Evolutionary conservation across 1,140 invertebrate genomes (phyloP), one percentile per base, ranked within the genome.

Genomic region (Diuraphis noxia): DNA sequence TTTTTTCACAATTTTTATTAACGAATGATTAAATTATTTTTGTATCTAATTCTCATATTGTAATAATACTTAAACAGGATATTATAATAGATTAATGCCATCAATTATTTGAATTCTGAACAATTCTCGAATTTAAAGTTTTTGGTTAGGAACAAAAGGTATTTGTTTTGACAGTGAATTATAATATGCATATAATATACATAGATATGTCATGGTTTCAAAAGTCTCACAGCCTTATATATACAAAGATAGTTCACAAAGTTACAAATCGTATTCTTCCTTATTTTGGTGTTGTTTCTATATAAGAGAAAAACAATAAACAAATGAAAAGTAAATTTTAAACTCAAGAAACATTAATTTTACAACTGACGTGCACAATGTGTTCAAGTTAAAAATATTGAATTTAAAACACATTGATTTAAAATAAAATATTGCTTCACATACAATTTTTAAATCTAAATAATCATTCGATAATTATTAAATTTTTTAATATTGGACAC

Each of bases 31-130:
- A 72, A 72, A 30, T n/a, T n/a, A 72, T 72, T 72, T n/a, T 72
- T 72, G 56, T n/a, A 63, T 63, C 30, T 63, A 72, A 63, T 72
- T 72, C 13, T 21, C 30, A n/a, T 72, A 72, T 72, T 34, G 13
- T 72, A 72, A 72, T 72, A 72, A 38, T 21, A 38, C 79, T 36
- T 40, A 25, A 38, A 23, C 38, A 38, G 10, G 21, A 40, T 13
- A 79, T 79, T 13, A 79, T 79, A 79, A 84, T 41, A n/a, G 41
- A 85, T 85, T 30, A 46, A 9, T 86, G 2, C 84, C 7, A 86
- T 49, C 84, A 49, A 49, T 86, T 86, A 49, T 86, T 86, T 49
- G 21, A 49, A 49, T 86, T 49, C n/a, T 41, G 19, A 49, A 86
- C 84, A 49, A 36, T 49, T 86, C n/a, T 49, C 19, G 2, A 25